Evolutionary conservation across 2,888 invertebrate genomes (phyloP).

Genomic region (Junonia oenone): DNA sequence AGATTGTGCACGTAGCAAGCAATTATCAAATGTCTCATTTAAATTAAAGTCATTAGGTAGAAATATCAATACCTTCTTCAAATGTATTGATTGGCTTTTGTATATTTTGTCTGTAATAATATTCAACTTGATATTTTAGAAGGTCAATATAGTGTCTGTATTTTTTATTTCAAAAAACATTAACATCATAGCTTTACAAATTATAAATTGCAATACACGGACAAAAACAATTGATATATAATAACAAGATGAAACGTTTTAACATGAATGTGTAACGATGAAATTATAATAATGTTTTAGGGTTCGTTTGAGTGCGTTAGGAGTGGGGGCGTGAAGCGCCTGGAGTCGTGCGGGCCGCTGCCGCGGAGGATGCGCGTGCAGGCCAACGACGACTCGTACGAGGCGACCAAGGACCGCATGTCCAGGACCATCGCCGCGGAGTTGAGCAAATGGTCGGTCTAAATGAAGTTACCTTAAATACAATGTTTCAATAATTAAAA

Average conservation of each 20-base stretch:
- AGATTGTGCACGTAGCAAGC: slow-evolving; percentile 19
- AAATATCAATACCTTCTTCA: slow-evolving; percentile 3
- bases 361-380: slow-evolving; percentile 93
- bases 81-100: not conserved
- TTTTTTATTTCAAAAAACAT: too few species aligned
- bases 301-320: slow-evolving; percentile 96
- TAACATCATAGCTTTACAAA: too few species aligned
- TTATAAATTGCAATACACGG: too few species aligned
- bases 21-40: slow-evolving; percentile 14
- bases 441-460: slow-evolving; percentile 97
- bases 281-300: slow-evolving; percentile 59
- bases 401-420: slow-evolving; percentile 94
- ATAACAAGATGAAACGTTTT: not conserved
- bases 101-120: not conserved
- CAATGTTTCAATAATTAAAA: too few species aligned
- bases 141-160: too few species aligned
- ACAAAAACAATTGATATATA: not conserved
- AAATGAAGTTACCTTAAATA: too few species aligned
- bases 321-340: slow-evolving; percentile 74
- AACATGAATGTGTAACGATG: not conserved
- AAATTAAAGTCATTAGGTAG: slow-evolving; percentile 7
- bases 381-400: slow-evolving; percentile 97
- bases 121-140: not conserved
- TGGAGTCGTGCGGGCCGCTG: slow-evolving; percentile 92
- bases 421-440: slow-evolving; percentile 94